Evolutionary conservation across 2,113 vertebrate species (phyloP), one percentile per base, ranked within the genome.

Genomic region (Hemicordylus capensis): DNA sequence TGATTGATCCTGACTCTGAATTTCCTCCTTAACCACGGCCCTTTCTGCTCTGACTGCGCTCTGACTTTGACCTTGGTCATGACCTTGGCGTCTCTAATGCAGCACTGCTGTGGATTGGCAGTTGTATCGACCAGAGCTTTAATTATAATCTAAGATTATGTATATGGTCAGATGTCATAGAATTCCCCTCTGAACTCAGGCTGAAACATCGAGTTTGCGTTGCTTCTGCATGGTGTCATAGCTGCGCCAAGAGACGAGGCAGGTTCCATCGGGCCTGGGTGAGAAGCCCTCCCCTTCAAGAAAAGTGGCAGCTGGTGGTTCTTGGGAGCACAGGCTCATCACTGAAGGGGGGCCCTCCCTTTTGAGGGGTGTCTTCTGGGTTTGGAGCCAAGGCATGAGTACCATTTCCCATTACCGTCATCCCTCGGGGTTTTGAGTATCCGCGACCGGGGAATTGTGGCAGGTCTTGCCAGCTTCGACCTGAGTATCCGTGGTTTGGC

Each of bases 161-260:
- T n/a, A n/a, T 37, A 37, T 15, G 4, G 44, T 61, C 42, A 61
- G 42, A 63, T 48, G 15, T 5, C 34, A 63, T 61, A 11, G 0
- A 82, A 72, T 0, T 91, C 59, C 80, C 84, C 82, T 34, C 15
- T 76, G 37, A 20, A 2, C 17, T 46, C 61, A 72, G 82, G 84
- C 61, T 90, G 82, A 56, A 90, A 86, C 80, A 78, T 56, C 85
- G 70, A 63, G 58, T 66, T 39, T 37, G 15, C n/a, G n/a, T n/a
- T n/a, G n/a, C n/a, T n/a, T n/a, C n/a, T n/a, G n/a, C n/a, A n/a
- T n/a, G n/a, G n/a, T n/a, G n/a, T n/a, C n/a, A n/a, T n/a, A n/a
- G 48, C 48, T 51, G 48, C 48, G 6, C 48, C 48, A 51, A 51
- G 48, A 51, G 48, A 51, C 12, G 48, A 51, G 48, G 6, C 48